Conservation (phyloP, 2,888 invertebrate genomes). For the Halictus ligatus region DNA sequence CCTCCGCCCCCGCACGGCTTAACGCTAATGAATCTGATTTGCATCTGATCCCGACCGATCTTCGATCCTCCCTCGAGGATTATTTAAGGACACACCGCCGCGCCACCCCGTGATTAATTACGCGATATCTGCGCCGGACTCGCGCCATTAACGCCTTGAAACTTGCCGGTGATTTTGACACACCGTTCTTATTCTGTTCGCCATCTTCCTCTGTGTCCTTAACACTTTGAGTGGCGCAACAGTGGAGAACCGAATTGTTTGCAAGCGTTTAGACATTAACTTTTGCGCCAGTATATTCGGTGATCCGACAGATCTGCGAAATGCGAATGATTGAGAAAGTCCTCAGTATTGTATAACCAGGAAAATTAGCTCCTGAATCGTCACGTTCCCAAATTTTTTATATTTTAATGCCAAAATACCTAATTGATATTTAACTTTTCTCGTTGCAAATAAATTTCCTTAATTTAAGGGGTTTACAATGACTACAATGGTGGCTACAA, state of each 20-base stretch:
- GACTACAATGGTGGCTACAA: no score
- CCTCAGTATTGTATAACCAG: no score
- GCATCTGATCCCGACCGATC: constrained; percentile 83
- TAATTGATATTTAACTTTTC: no score
- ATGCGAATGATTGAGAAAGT: background rate
- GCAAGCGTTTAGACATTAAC: no score
- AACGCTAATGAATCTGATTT: constrained; percentile 83
- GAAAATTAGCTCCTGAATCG: no score
- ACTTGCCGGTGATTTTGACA: constrained; percentile 16
- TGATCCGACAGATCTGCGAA: background rate
- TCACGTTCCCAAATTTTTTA: no score
- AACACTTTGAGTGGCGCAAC: background rate
- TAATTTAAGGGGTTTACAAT: no score
- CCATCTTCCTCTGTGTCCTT: background rate
- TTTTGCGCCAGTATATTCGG: background rate
- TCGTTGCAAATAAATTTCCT: no score
- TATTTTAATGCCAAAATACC: no score
- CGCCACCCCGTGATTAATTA: constrained; percentile 71
- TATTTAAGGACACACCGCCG: constrained; percentile 68
- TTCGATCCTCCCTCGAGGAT: constrained; percentile 73
- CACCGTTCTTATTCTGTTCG: background rate
- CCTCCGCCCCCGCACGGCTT: constrained; percentile 68
- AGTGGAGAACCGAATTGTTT: background rate
- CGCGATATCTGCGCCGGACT: constrained; percentile 54
- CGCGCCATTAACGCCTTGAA: constrained; percentile 26